These are phyloP conservation scores for Scaptomyza polygonia DNA, from an alignment of 2,888 invertebrate genomes.

Conservation along the genomic window DNA sequence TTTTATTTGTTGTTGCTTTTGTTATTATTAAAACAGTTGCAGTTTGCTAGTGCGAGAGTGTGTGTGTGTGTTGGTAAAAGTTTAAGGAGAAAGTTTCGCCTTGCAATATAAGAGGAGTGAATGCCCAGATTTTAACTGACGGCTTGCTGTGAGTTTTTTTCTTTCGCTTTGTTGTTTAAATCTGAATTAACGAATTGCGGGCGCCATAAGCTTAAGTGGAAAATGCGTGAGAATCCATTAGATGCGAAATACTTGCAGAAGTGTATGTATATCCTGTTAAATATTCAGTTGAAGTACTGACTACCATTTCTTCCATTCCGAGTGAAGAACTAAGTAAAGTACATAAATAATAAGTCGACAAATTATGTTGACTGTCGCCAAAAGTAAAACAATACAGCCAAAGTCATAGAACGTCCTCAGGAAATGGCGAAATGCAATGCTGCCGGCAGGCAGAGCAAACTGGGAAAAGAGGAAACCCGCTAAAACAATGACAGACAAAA, in stretches of 20 bases:
- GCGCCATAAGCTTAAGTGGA: slow-evolving; percentile 30
- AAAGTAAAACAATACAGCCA: slow-evolving; percentile 43
- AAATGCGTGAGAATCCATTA: slow-evolving; percentile 22
- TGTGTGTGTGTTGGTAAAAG: slow-evolving; percentile 42
- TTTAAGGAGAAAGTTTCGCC: slow-evolving; percentile 51
- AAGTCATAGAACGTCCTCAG: slow-evolving; percentile 22
- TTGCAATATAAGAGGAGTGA: slow-evolving; percentile 26
- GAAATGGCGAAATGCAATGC: slow-evolving; percentile 44
- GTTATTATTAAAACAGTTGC: slow-evolving; percentile 31
- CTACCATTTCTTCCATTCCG: slow-evolving; percentile 3
- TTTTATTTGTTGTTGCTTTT: slow-evolving; percentile 1
- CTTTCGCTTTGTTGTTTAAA: slow-evolving; percentile 69
- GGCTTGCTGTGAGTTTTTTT: slow-evolving; percentile 57
- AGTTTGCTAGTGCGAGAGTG: slow-evolving; percentile 24
- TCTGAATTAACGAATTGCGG: slow-evolving; percentile 59
- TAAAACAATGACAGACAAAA: slow-evolving; percentile 52
- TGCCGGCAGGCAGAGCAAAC: slow-evolving; percentile 5
- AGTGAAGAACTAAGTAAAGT: slow-evolving; percentile 24
- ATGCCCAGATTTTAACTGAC: slow-evolving; percentile 55
- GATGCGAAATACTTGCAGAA: slow-evolving; percentile 4
- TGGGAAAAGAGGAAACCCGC: slow-evolving; percentile 28
- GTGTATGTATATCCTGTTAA: not conserved
- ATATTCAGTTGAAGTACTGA: not conserved
- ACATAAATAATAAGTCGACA: slow-evolving; percentile 71
- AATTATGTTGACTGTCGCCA: slow-evolving; percentile 59